Base-by-base conservation (phyloP, 1,140 invertebrate genomes). In the Drosophila quadrilineata region DNA sequence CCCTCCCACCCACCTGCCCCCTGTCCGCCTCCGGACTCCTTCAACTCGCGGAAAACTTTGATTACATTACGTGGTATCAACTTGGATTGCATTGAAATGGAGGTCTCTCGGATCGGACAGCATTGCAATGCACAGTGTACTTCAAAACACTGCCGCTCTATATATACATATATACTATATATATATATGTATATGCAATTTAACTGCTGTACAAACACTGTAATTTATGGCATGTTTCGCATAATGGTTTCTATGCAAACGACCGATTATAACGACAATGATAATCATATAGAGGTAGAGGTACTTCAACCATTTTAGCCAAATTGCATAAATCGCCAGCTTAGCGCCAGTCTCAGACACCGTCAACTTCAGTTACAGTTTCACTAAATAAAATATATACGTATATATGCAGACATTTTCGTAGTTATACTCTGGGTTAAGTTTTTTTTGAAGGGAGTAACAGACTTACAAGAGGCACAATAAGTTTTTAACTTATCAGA, bases 171-270 rank as follows among this genome's bases (percentile, higher is more conserved):
- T n/a, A n/a, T n/a, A n/a, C n/a, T n/a, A n/a, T n/a, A n/a, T n/a
- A n/a, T n/a, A n/a, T n/a, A n/a, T n/a, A n/a, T n/a, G n/a, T n/a
- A n/a, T n/a, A 77, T 84, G 79, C 77, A 84, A 82, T 73, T 73
- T 82, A 82, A 82, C 76, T 84, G n/a, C n/a, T n/a, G 76, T 84
- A 59, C 79, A 84, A 84, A 84, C 74, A 84, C 79, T 79, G 50
- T 84, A 84, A 84, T 84, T 84, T 84, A 84, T 85, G 62, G 72
- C 79, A 85, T 84, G 79, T 85, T 79, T 70, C 79, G 85, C 70
- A 84, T 84, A 84, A 84, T 84, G 75, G 79, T 67, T 84, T 84
- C n/a, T 85, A 84, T 85, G 79, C 79, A 84, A 84, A 85, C 79
- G 74, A 77, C 65, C 70, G 59, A 57, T 73, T 84, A 75, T 41